Conservation (phyloP, 2,113 vertebrate genomes). For the Spea multiplicata region DNA sequence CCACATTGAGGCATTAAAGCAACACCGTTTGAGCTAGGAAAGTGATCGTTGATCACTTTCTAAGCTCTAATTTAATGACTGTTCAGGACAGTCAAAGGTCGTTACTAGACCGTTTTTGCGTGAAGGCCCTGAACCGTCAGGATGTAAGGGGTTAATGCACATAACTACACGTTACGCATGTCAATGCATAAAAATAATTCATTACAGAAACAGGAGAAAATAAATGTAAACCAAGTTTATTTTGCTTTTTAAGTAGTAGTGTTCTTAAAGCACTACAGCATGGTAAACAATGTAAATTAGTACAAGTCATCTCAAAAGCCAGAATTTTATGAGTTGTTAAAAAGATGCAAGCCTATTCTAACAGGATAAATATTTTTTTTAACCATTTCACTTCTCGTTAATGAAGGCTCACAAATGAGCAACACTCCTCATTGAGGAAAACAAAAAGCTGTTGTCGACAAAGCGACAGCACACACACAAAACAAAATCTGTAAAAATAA, state of each 20-base stretch:
- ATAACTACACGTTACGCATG: too few species aligned
- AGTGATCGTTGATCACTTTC: too few species aligned
- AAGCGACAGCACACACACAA: constrained; percentile 95
- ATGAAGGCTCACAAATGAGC: constrained; percentile 99
- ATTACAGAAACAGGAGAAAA: constrained; percentile 66
- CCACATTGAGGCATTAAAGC: too few species aligned
- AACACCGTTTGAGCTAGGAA: too few species aligned
- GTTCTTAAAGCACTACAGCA: constrained; percentile 95
- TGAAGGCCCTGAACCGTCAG: too few species aligned
- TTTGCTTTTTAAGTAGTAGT: constrained; percentile 97
- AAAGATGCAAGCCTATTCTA: constrained; percentile 95
- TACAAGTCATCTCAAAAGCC: constrained; percentile 94
- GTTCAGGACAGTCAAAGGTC: too few species aligned
- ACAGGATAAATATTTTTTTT: constrained; percentile 96
- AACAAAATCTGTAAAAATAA: constrained; percentile 84
- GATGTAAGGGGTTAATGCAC: too few species aligned
- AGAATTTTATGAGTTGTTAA: constrained; percentile 94
- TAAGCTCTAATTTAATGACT: too few species aligned
- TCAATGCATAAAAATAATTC: too few species aligned
- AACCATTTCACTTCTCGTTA: constrained; percentile 95
- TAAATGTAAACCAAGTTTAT: constrained; percentile 98
- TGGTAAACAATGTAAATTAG: constrained; percentile 99
- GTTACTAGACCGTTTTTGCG: too few species aligned
- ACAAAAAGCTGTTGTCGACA: constrained; percentile 99
- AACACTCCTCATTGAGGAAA: constrained; percentile 99